Conservation (phyloP, 1,140 invertebrate genomes). For the Medauroidea extradentata region DNA sequence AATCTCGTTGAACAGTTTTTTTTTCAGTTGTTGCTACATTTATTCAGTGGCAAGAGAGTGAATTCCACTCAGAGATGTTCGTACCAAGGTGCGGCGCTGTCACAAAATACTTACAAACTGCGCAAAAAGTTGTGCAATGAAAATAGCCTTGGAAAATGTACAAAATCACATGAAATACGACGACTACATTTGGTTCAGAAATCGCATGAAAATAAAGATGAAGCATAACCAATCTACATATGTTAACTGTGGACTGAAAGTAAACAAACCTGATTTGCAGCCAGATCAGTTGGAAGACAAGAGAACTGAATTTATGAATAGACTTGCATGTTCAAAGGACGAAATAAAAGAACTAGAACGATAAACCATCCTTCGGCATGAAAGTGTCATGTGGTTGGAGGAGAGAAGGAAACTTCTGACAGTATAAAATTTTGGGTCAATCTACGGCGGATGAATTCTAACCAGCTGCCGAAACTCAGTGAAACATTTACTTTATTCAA, state of each 20-base stretch:
- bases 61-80: conserved; percentile 14
- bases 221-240: no score
- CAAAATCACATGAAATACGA: not conserved
- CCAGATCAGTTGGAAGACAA: no score
- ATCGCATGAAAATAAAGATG: no score
- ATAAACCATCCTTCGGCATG: no score
- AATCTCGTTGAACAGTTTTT: conserved; percentile 17
- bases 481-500: not conserved
- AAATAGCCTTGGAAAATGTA: conserved; percentile 4
- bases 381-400: conserved; percentile 1
- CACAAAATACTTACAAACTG: conserved; percentile 14
- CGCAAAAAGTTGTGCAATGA: conserved; percentile 10
- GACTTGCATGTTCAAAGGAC: no score
- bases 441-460: conserved; percentile 21
- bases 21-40: conserved; percentile 12
- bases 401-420: conserved; percentile 18
- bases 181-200: not conserved
- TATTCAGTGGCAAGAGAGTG: conserved; percentile 17
- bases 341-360: no score
- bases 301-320: no score
- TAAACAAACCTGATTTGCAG: no score
- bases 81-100: conserved; percentile 16
- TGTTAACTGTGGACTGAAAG: no score
- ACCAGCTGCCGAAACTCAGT: conserved; percentile 6
- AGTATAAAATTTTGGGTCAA: conserved; percentile 30